These are phyloP conservation scores for Drosophila picticornis DNA, from an alignment of 2,888 invertebrate species.

Conservation along the genomic window DNA sequence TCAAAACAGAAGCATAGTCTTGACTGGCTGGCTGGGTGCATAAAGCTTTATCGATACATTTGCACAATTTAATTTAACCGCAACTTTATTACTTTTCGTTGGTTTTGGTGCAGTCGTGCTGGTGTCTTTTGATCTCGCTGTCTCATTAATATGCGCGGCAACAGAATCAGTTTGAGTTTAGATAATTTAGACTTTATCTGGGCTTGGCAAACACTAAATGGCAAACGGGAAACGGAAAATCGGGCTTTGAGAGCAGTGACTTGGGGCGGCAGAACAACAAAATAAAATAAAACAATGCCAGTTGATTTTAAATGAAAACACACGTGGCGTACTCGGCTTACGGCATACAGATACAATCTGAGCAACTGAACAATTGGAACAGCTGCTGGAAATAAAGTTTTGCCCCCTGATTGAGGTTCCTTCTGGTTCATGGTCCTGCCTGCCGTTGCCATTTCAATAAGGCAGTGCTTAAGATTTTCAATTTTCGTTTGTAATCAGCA, in stretches of 20 bases:
- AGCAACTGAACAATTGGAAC: slow-evolving; percentile 57
- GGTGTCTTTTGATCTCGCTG: slow-evolving; percentile 55
- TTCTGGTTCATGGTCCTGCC: slow-evolving; percentile 6
- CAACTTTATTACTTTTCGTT: slow-evolving; percentile 76
- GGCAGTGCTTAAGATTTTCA: slow-evolving; percentile 76
- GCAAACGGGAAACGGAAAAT: slow-evolving; percentile 28
- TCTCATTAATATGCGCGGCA: slow-evolving; percentile 77
- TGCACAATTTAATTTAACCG: slow-evolving; percentile 78
- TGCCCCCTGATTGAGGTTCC: slow-evolving; percentile 39
- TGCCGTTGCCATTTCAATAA: slow-evolving; percentile 67
- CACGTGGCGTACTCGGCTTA: slow-evolving; percentile 65
- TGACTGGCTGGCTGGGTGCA: slow-evolving; percentile 37
- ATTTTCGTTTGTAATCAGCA: slow-evolving; percentile 78
- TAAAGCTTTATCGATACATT: slow-evolving; percentile 75
- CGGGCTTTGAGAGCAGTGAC: slow-evolving; percentile 13
- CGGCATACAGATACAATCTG: slow-evolving; percentile 22
- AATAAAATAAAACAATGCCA: slow-evolving; percentile 63
- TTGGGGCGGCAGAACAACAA: slow-evolving; percentile 15
- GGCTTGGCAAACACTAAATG: slow-evolving; percentile 38
- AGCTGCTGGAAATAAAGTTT: slow-evolving; percentile 75
- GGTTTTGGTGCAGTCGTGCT: slow-evolving; percentile 59
- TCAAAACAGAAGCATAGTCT: slow-evolving; percentile 1
- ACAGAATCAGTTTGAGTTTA: slow-evolving; percentile 75
- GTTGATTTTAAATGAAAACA: slow-evolving; percentile 75
- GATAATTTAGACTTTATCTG: slow-evolving; percentile 76